phyloP scores from a whole-genome alignment of 1,140 invertebrate genomes.

The Cyrtorhinus lividipennis region DNA sequence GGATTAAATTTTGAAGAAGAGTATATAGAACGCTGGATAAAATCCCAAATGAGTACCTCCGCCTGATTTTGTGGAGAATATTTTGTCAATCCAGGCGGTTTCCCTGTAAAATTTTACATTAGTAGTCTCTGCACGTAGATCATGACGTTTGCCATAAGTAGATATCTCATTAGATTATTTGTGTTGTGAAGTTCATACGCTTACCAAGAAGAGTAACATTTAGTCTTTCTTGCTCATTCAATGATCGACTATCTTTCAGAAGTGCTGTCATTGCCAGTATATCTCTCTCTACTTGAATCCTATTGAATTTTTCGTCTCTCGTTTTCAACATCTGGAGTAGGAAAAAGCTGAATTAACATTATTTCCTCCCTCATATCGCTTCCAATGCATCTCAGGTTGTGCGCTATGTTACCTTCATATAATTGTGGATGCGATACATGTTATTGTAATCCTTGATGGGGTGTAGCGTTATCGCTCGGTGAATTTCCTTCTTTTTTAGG shows the following conservation, averaged over 20 bases:
- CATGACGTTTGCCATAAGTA: too few relatives aligned
- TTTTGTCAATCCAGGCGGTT: conserved; percentile 52
- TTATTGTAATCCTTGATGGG: conserved; percentile 83
- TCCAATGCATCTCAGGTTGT: too few relatives aligned
- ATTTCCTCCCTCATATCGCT: conserved; percentile 30
- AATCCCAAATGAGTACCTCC: conserved; percentile 73
- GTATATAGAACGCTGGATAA: conserved; percentile 68
- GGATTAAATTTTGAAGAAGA: conserved; percentile 69
- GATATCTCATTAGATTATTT: too few relatives aligned
- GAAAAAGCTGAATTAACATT: too few relatives aligned
- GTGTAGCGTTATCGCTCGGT: conserved; percentile 88
- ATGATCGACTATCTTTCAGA: conserved; percentile 23
- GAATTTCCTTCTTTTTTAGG: conserved; percentile 75
- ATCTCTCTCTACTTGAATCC: conserved; percentile 56
- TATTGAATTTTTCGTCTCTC: conserved; percentile 53
- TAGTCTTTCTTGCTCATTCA: not conserved
- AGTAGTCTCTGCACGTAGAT: too few relatives aligned
- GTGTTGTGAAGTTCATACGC: too few relatives aligned
- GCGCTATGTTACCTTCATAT: conserved; percentile 50
- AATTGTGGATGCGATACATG: conserved; percentile 80
- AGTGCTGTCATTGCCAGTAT: conserved; percentile 40
- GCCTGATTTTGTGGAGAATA: conserved; percentile 46
- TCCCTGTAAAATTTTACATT: conserved; percentile 49
- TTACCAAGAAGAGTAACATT: not conserved
- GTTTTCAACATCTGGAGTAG: conserved; percentile 32